Evolutionary conservation across 2,113 vertebrate genomes (phyloP), one percentile per base, ranked within the genome.

Genomic region (Sitta europaea): DNA sequence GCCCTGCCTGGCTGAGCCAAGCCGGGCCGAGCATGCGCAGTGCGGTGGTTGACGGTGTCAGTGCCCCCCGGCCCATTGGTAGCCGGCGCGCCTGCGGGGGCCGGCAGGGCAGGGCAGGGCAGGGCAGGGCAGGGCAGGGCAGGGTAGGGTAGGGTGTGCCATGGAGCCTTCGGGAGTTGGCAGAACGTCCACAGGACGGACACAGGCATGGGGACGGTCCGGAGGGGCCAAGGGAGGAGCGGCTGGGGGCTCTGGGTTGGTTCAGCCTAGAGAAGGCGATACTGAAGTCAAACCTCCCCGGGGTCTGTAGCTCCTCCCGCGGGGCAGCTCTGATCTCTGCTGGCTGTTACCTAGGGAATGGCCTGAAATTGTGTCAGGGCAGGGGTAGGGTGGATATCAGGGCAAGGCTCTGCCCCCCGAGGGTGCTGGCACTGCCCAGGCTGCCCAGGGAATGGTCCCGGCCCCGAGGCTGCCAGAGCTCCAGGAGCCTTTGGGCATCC

Each of bases 1-100:
- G 48, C 6, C 7, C 5, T 25, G 54, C 23, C 22, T 9, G 13
- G 40, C n/a, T 17, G 40, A 11, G 10, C 16, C 2, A n/a, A 11
- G 10, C 16, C 2, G 14, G 15, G 31, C 8, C 1, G 50, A 28
- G 42, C 50, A 27, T 36, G 75, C 36, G 67, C 43, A 35, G 3
- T 19, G 50, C 2, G 14, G 66, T 6, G 3, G 25, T 4, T 55
- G 1, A 16, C 20, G 0, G 8, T 8, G 29, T 1, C 1, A 4
- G 12, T 25, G 29, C 2, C 1, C 4, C 15, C 9, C 2, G 11
- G 36, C 3, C 8, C 7, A 8, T 9, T 7, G 20, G 59, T 24
- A 4, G 15, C 5, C 29, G n/a, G 19, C 18, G 7, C 2, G 11
- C 22, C 16, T 11, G 63, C 6, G 43, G 23, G 54, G 14, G 4